Evolutionary conservation across 2,888 invertebrate genomes (phyloP), one percentile per base, ranked within the genome.

Genomic region (Agrotis segetum): DNA sequence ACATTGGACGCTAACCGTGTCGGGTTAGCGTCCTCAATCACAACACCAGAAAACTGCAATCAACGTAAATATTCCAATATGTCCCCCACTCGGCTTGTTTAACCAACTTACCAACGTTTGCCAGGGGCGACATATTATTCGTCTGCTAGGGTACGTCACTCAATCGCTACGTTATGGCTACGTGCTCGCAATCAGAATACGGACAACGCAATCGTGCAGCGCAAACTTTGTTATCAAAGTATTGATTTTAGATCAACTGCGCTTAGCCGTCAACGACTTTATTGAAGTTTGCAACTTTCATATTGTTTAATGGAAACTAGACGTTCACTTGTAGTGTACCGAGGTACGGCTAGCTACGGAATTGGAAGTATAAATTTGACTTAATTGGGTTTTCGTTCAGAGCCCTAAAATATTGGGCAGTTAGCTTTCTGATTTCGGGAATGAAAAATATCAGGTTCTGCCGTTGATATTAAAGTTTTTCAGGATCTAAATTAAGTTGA

Each of bases 91-190:
- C 71, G 74, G 61, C 56, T 73, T 85, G 84, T 86, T 85, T 84
- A 85, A 85, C 86, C 79, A 77, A 75, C 74, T 85, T 85, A 82
- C 79, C 85, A 77, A 74, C 82, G 82, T 77, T 85, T 81, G 77
- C 86, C 62, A 56, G 84, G 87, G 85, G 90, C 83, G 88, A 85
- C 85, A 82, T 84, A 88, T 90, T 91, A 92, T 93, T 92, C 89
- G 91, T 89, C 85, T 88, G 85, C 85, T 85, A 80, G 90, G 94
- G 94, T 89, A 89, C 90, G 95, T 95, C 94, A 94, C 90, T 95
- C 95, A 94, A 90, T 90, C 92, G 92, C 88, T 89, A 90, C 91
- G 94, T 93, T 94, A 93, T 92, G 89, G 91, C 89, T 91, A 94
- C 94, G 94, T 95, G 95, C 91, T 90, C 91, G 92, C 91, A 91